These are phyloP conservation scores for Metallyticus violacea DNA, from an alignment of 2,888 invertebrate genomes.

Conservation along the genomic window DNA sequence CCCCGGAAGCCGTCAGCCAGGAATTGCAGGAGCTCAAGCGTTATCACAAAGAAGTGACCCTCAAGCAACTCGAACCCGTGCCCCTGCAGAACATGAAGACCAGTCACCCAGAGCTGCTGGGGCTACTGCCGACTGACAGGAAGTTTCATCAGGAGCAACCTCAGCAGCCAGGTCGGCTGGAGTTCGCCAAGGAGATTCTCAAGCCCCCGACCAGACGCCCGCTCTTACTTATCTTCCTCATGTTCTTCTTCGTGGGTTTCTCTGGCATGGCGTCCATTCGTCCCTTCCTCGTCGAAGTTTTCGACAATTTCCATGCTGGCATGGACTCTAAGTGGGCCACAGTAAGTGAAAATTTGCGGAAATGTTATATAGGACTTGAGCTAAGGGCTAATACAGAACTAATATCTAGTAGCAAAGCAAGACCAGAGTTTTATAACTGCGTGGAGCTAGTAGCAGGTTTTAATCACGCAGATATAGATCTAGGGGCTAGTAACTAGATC, in stretches of 20 bases:
- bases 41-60: neutral
- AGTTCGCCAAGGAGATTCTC: neutral
- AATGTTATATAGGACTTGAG: too few species aligned
- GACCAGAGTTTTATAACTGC: neutral
- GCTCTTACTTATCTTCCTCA: neutral
- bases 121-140: neutral
- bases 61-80: neutral
- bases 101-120: neutral
- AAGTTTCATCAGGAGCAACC: neutral
- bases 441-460: too few species aligned
- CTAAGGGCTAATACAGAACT: too few species aligned
- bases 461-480: too few species aligned
- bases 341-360: neutral
- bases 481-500: too few species aligned
- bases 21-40: constrained; percentile 50
- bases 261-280: neutral
- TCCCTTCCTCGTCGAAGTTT: neutral
- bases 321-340: neutral
- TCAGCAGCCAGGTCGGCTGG: neutral
- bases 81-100: neutral
- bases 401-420: too few species aligned
- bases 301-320: neutral
- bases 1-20: constrained; percentile 51
- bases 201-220: neutral
- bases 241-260: neutral